These are phyloP conservation scores for Apodemia hepburni DNA, from an alignment of 2,888 invertebrate species.

Conservation along the genomic window DNA sequence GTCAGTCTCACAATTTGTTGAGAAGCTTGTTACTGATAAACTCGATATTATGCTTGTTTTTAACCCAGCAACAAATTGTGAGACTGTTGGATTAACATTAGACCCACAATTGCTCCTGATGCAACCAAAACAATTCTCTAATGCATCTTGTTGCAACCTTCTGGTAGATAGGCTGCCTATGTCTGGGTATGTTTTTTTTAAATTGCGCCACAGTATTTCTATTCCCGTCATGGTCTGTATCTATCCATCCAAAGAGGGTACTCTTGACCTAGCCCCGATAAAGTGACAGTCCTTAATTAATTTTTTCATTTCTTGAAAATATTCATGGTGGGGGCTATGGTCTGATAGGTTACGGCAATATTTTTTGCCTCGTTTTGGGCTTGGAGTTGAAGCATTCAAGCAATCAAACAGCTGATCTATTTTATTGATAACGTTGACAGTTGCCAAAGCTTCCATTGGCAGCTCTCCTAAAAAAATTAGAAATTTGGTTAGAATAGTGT, in stretches of 20 bases:
- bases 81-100: neutral
- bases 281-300: neutral
- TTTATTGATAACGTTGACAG: neutral
- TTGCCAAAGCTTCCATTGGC: neutral
- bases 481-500: neutral
- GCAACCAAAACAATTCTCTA: neutral
- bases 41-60: neutral
- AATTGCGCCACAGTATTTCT: neutral
- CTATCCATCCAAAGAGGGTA: neutral
- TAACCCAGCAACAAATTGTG: neutral
- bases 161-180: neutral
- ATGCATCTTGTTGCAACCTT: neutral
- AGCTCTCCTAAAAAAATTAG: neutral
- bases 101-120: neutral
- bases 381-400: neutral
- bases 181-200: neutral
- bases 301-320: neutral
- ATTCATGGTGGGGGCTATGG: neutral
- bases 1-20: neutral
- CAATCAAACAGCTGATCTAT: neutral
- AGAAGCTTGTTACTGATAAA: neutral
- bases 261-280: neutral
- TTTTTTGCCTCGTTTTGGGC: neutral
- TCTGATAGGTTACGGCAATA: neutral
- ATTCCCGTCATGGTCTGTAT: neutral